Conservation (phyloP, 2,888 invertebrate species). For the Noctua pronuba region DNA sequence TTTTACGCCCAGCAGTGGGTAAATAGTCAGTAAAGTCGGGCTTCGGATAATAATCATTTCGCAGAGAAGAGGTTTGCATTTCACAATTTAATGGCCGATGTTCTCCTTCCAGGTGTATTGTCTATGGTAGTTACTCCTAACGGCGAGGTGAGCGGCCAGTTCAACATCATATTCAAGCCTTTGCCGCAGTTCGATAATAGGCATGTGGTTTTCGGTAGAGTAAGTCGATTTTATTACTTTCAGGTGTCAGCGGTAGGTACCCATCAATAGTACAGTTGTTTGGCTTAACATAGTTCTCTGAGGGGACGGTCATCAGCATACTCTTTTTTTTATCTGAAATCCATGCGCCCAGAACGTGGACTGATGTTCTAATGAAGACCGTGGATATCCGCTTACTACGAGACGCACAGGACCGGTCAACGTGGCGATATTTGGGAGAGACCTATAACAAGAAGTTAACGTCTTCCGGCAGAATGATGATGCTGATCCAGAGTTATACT, state of each 20-base stretch:
- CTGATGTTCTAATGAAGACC: background rate
- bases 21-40: background rate
- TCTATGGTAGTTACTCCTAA: slow-evolving; percentile 87
- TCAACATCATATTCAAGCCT: slow-evolving; percentile 90
- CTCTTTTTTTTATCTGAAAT: background rate
- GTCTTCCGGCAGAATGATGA: background rate
- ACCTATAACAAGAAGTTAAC: background rate
- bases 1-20: background rate
- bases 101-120: slow-evolving; percentile 82
- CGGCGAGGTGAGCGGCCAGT: slow-evolving; percentile 88
- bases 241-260: background rate
- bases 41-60: background rate
- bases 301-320: background rate
- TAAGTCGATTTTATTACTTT: slow-evolving; percentile 70
- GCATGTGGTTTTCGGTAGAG: slow-evolving; percentile 90
- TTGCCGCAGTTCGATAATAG: slow-evolving; percentile 88
- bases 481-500: background rate
- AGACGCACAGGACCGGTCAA: background rate
- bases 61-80: background rate
- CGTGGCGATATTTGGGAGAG: background rate
- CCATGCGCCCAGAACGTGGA: background rate
- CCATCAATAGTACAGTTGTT: background rate
- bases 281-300: background rate
- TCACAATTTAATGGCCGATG: background rate
- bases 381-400: background rate